Evolutionary conservation across 2,888 invertebrate genomes (phyloP).

Genomic region (Gymnoscelis rufifasciata): DNA sequence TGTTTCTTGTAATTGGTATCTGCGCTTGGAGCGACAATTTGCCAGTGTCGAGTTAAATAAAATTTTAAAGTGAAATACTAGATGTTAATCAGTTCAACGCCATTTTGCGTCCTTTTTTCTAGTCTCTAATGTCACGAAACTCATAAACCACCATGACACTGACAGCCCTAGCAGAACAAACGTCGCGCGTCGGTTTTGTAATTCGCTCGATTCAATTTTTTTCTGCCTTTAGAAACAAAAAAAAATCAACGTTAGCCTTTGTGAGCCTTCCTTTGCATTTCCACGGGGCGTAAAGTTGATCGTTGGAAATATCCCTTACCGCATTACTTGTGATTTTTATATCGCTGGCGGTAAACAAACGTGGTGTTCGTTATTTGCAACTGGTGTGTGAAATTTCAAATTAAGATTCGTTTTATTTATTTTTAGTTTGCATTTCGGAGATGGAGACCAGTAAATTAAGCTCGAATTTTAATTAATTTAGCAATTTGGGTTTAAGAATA

Average conservation of each 20-base stretch:
- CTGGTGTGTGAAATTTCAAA: slow-evolving; percentile 35
- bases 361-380: slow-evolving; percentile 44
- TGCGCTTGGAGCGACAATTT: too few species aligned
- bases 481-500: too few species aligned
- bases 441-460: slow-evolving; percentile 16
- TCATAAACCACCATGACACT: not conserved
- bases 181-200: slow-evolving; percentile 58
- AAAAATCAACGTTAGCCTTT: slow-evolving; percentile 61
- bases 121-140: too few species aligned
- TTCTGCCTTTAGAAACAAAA: slow-evolving; percentile 62
- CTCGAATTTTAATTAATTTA: too few species aligned
- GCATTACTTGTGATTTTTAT: slow-evolving; percentile 60
- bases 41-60: too few species aligned
- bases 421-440: slow-evolving; percentile 27
- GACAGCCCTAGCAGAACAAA: slow-evolving; percentile 50
- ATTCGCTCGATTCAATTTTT: slow-evolving; percentile 67
- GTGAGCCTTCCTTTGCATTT: slow-evolving; percentile 69
- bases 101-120: too few species aligned
- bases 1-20: too few species aligned
- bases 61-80: too few species aligned
- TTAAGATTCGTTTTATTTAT: slow-evolving; percentile 29
- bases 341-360: slow-evolving; percentile 59
- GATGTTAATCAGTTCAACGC: too few species aligned
- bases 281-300: slow-evolving; percentile 65
- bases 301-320: slow-evolving; percentile 57